Evolutionary conservation across 2,113 vertebrate species (phyloP), one percentile per base, ranked within the genome.

Genomic region (Myrmecobius fasciatus): DNA sequence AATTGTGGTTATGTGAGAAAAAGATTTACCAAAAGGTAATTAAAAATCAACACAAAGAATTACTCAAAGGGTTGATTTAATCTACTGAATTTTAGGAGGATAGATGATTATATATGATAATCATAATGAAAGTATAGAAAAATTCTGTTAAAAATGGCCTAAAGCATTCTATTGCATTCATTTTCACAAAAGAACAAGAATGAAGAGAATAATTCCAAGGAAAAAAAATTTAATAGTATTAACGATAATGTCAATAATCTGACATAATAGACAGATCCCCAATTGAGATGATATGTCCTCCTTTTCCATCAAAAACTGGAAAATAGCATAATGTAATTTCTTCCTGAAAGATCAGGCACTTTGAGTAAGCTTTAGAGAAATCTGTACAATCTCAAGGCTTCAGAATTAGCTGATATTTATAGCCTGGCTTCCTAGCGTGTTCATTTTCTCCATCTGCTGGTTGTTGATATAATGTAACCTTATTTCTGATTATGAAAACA

Each of bases 351-450:
- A 98, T 96, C 95, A 98, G 93, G 94, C 67, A 97, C 90, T 97
- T 98, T 98, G 97, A 92, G 92, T 96, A 98, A 96, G 95, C 31
- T 96, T 98, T 97, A 98, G 96, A 94, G 98, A 97, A 98, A 97
- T 97, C 97, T 96, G 92, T 91, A 98, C 97, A 98, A 98, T 97
- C 96, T 94, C 94, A 54, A 97, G 95, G 95, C 97, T 98, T 46
- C 97, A 94, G 97, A 98, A 98, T 98, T 98, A 98, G 98, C 54
- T 97, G 96, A 96, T 97, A 98, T 98, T 97, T 98, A 98, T 96
- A 98, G 95, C 92, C 95, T 96, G 0, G 95, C 96, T 98, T 98
- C 96, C 94, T 36, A 91, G 94, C 93, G 52, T 53, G 7, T 96
- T 97, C 92, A 94, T 97, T 93, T 91, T 91, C 95, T 97, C 94